Conservation (phyloP, 2,113 vertebrate species). For the Esox niger region DNA sequence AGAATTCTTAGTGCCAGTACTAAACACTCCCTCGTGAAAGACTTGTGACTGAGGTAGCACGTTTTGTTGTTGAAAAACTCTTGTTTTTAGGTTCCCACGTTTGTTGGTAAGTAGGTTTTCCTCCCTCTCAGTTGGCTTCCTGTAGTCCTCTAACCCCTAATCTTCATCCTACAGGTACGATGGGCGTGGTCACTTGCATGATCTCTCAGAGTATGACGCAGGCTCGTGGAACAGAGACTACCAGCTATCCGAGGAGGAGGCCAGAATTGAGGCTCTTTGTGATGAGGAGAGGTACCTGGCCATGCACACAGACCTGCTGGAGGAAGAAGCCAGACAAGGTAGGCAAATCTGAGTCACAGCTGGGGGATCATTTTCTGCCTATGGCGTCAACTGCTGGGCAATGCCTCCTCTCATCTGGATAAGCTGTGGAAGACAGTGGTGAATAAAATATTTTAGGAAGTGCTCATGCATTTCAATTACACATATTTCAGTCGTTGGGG, state of each 20-base stretch:
- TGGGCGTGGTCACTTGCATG: constrained; percentile 98
- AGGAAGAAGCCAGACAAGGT: constrained; percentile 99
- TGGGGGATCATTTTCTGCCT: background rate
- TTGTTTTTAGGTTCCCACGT: constrained; percentile 53
- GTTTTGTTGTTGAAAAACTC: constrained; percentile 26
- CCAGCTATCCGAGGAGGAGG: constrained; percentile 95
- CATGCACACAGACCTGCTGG: constrained; percentile 97
- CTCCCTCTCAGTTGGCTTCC: no score
- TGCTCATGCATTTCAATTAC: background rate
- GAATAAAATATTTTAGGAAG: background rate
- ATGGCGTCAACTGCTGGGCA: background rate
- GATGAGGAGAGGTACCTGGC: constrained; percentile 99
- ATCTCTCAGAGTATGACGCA: constrained; percentile 98
- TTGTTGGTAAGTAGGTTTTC: constrained; percentile 67
- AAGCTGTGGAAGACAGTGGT: background rate
- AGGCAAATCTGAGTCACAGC: constrained; percentile 42
- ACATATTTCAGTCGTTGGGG: background rate
- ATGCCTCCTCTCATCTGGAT: background rate
- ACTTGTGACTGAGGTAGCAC: constrained; percentile 31
- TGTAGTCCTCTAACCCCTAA: constrained; percentile 71
- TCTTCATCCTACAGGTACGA: constrained; percentile 92
- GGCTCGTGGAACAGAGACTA: constrained; percentile 98
- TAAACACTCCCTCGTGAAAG: constrained; percentile 16
- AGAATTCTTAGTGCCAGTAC: constrained; percentile 16
- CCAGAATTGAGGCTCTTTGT: constrained; percentile 93